Evolutionary conservation across 2,888 invertebrate genomes (phyloP), one percentile per base, ranked within the genome.

Genomic region (Pandemis heparana): DNA sequence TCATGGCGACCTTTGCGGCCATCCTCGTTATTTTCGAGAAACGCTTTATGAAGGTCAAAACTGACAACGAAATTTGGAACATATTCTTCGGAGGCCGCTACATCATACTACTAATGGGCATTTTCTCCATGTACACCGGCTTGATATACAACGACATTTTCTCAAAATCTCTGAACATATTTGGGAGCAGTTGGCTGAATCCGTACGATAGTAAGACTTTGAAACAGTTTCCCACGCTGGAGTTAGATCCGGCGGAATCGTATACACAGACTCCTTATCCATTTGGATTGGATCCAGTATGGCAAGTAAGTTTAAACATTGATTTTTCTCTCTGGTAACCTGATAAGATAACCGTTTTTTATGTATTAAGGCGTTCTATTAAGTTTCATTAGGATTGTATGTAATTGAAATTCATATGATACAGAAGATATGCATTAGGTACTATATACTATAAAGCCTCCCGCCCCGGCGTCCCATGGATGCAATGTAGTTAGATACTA

Each of bases 81-180:
- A 97, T 96, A 70, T 96, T 97, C 89, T 96, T 96, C 82, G 95
- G 95, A 14, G 97, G 97, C 7, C 95, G 97, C 23, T 97, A 97
- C 85, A 96, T 97, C 63, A 96, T 97, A 77, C 89, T 97, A 61
- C 87, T 97, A 64, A 97, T 97, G 97, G 97, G 96, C 32, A 81
- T 96, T 75, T 97, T 97, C 87, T 96, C 97, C 5, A 95, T 97
- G 65, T 97, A 97, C 88, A 96, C 97, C 32, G 97, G 97, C 0
- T 81, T 97, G 65, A 95, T 97, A 83, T 97, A 97, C 90, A 97
- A 97, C 80, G 97, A 97, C 82, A 87, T 96, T 76, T 97, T 97
- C 87, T 96, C 96, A 7, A 96, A 96, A 79, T 96, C 96, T 0
- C 77, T 97, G 70, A 97, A 97, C 80, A 89, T 97, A 75, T 97